These are phyloP conservation scores for Cephalopholis sonnerati DNA, from an alignment of 2,113 vertebrate species.

Conservation along the genomic window DNA sequence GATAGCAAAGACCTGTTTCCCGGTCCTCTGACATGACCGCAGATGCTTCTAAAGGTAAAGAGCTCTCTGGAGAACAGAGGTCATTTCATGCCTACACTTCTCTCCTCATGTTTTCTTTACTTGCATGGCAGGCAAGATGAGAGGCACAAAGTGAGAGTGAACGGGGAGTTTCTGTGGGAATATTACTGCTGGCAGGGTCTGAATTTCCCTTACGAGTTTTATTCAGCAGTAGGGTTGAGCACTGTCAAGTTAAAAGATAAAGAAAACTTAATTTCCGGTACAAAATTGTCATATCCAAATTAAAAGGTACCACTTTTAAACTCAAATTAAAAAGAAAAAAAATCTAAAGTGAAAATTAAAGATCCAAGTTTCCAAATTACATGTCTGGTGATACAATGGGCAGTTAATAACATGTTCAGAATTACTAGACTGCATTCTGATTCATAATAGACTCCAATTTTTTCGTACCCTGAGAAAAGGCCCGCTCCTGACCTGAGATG, in stretches of 20 bases:
- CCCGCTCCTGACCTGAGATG: constrained; percentile 58
- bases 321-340: constrained; percentile 24
- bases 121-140: constrained; percentile 9
- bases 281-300: constrained; percentile 57
- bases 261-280: constrained; percentile 62
- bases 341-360: constrained; percentile 66
- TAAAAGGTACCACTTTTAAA: constrained; percentile 50
- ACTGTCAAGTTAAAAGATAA: constrained; percentile 64
- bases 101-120: constrained; percentile 36
- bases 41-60: constrained; percentile 31
- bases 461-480: constrained; percentile 30
- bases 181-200: constrained; percentile 25
- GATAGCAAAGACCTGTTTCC: neutral
- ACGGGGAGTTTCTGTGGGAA: constrained; percentile 4
- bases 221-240: constrained; percentile 18
- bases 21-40: constrained; percentile 11
- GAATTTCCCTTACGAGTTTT: constrained; percentile 13
- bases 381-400: constrained; percentile 60
- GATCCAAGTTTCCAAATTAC: constrained; percentile 49
- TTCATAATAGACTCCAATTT: constrained; percentile 62
- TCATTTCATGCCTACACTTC: constrained; percentile 18
- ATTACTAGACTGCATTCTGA: constrained; percentile 57
- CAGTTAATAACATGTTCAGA: constrained; percentile 66
- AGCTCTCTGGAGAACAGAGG: constrained; percentile 26
- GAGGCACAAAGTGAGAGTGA: neutral